phyloP scores from a whole-genome alignment of 1,140 invertebrate species.

The Heliconius hermathena region DNA sequence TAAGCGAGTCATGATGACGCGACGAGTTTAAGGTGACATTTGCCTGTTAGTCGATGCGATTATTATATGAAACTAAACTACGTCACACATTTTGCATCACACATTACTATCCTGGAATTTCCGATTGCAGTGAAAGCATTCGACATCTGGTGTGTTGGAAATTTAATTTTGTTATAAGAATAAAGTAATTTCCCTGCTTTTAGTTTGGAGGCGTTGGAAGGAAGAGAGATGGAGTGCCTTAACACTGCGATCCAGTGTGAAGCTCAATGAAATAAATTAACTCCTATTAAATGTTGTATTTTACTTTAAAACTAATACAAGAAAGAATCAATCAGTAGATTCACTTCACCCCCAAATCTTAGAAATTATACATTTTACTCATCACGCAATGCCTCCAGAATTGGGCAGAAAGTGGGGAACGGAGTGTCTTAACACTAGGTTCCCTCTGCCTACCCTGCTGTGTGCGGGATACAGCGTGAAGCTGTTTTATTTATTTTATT shows the following conservation, averaged over 20 bases:
- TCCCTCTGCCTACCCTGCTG: too few relatives aligned
- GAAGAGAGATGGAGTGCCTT: too few relatives aligned
- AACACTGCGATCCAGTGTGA: too few relatives aligned
- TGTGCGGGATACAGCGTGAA: too few relatives aligned
- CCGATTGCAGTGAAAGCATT: neutral
- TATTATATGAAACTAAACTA: conserved; percentile 1
- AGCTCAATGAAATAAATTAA: too few relatives aligned
- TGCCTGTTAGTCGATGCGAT: neutral
- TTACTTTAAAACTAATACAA: neutral
- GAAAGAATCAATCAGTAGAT: neutral
- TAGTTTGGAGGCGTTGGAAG: neutral
- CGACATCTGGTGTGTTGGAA: neutral
- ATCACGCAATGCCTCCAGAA: too few relatives aligned
- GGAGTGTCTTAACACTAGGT: too few relatives aligned
- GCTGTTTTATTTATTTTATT: too few relatives aligned
- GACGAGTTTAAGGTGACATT: neutral
- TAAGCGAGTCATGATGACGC: neutral
- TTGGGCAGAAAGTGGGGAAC: too few relatives aligned
- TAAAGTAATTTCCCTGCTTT: neutral
- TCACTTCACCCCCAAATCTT: neutral
- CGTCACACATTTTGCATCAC: neutral
- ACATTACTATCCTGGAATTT: neutral
- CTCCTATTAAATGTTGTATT: neutral
- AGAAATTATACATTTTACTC: neutral
- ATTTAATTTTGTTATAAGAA: neutral